Percentiles rank a stretch among this genome's conserved stretches.
These are phyloP conservation scores for Trypoxylon attenuatum DNA, from an alignment of 2,888 invertebrate genomes.

Conservation along the genomic window DNA sequence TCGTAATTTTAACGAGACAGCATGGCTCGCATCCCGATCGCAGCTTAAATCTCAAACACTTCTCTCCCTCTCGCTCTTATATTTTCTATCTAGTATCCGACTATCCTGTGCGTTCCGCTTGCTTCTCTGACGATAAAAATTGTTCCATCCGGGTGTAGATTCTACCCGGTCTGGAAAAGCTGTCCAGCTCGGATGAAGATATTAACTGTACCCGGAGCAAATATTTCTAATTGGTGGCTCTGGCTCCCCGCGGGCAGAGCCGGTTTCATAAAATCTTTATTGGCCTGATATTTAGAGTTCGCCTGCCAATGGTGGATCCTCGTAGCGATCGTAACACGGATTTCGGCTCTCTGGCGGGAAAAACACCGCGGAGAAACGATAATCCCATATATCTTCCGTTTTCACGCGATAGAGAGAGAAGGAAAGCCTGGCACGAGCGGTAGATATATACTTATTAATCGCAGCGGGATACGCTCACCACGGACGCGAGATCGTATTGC, in stretches of 20 bases:
- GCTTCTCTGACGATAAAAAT: slow-evolving; percentile 52
- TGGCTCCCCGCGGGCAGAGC: slow-evolving; percentile 13
- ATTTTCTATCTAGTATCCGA: background rate
- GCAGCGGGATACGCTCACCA: slow-evolving; percentile 1
- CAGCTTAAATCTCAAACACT: slow-evolving; percentile 23
- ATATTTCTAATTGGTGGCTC: slow-evolving; percentile 66
- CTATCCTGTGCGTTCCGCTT: background rate
- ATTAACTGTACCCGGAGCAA: slow-evolving; percentile 62
- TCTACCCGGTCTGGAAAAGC: no score
- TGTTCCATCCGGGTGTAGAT: no score
- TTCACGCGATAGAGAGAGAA: no score
- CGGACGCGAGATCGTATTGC: slow-evolving; percentile 14
- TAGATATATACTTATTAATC: slow-evolving; percentile 25
- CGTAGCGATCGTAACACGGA: slow-evolving; percentile 42
- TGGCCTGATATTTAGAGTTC: slow-evolving; percentile 51
- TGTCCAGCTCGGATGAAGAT: slow-evolving; percentile 59
- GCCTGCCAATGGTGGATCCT: slow-evolving; percentile 36
- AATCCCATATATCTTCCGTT: slow-evolving; percentile 5
- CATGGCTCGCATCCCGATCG: slow-evolving; percentile 54
- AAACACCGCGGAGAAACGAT: slow-evolving; percentile 6
- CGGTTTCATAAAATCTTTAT: slow-evolving; percentile 68
- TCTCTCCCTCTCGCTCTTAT: background rate
- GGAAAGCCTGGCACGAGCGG: slow-evolving; percentile 2
- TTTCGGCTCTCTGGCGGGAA: slow-evolving; percentile 19
- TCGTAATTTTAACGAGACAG: slow-evolving; percentile 60